Evolutionary conservation across 53 echinoderm and acorn worm species (phyloP).

Genomic region (Pentamera pediparva): DNA sequence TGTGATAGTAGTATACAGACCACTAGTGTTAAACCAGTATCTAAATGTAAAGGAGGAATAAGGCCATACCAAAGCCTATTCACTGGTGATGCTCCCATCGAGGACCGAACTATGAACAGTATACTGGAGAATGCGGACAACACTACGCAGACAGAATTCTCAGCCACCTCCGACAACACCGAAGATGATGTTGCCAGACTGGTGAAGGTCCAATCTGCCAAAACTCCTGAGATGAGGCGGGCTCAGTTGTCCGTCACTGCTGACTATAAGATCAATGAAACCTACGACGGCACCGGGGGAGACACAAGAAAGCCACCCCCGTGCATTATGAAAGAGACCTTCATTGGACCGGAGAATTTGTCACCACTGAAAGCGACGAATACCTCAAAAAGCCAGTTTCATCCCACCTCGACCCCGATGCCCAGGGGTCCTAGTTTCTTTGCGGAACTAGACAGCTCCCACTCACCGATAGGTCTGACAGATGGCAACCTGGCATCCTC

Average conservation of each 20-base stretch:
- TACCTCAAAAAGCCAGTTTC: background rate
- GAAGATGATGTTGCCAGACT: conserved; percentile 15
- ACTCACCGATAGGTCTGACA: background rate
- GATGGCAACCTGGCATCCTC: background rate
- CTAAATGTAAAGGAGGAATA: background rate
- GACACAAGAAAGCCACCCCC: background rate
- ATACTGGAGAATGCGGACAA: background rate
- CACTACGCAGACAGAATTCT: conserved; percentile 18
- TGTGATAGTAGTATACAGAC: too few relatives aligned
- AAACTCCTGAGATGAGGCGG: conserved; percentile 14
- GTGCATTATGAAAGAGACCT: background rate
- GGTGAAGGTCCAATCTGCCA: conserved; percentile 26
- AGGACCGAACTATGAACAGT: background rate
- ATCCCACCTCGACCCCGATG: conserved; percentile 12
- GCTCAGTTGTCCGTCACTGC: conserved; percentile 1
- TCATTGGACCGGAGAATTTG: conserved; percentile 3
- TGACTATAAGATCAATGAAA: background rate
- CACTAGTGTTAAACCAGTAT: too few relatives aligned
- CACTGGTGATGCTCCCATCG: background rate
- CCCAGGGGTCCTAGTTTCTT: background rate
- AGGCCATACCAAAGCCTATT: conserved; percentile 7
- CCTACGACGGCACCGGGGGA: background rate
- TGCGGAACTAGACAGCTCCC: background rate
- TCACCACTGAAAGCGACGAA: background rate
- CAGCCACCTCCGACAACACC: background rate